These are phyloP conservation scores for Aplysina aerophoba DNA, from an alignment of 37 sponge, comb jelly and placozoan species.

Conservation along the genomic window DNA sequence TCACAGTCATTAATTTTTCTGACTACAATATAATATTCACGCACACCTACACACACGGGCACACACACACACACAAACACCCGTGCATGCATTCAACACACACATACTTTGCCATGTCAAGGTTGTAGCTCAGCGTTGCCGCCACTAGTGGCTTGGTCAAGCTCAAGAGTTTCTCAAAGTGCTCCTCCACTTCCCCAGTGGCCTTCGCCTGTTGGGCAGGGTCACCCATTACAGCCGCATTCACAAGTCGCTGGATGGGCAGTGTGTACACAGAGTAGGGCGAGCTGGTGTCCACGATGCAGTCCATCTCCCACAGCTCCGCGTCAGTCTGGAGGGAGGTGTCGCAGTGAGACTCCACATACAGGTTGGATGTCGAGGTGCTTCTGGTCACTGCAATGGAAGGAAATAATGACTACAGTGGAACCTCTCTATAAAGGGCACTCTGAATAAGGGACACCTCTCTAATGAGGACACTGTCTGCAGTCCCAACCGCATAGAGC, in stretches of 20 bases:
- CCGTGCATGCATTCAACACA: background rate
- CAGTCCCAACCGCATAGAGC: too few relatives aligned
- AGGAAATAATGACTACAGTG: too few relatives aligned
- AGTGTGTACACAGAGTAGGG: constrained; percentile 41
- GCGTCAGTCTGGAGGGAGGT: constrained; percentile 27
- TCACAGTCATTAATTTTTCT: background rate
- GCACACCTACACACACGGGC: too few relatives aligned
- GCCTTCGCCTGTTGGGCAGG: constrained; percentile 6
- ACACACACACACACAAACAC: background rate
- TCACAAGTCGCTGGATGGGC: constrained; percentile 55
- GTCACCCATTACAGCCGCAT: constrained; percentile 66
- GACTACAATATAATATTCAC: background rate
- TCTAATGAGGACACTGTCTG: too few relatives aligned
- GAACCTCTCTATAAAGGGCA: too few relatives aligned
- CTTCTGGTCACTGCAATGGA: background rate
- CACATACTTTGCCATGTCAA: constrained; percentile 44
- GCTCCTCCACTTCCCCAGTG: constrained; percentile 33
- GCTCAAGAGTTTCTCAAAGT: background rate
- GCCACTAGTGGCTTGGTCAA: constrained; percentile 26
- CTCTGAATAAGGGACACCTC: too few relatives aligned
- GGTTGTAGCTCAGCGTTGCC: background rate
- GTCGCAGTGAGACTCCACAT: background rate
- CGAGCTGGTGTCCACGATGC: constrained; percentile 18
- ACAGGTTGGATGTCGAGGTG: constrained; percentile 39
- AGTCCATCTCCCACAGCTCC: constrained; percentile 22